Conservation (phyloP, 2,113 vertebrate species). For the Caracal caracal region DNA sequence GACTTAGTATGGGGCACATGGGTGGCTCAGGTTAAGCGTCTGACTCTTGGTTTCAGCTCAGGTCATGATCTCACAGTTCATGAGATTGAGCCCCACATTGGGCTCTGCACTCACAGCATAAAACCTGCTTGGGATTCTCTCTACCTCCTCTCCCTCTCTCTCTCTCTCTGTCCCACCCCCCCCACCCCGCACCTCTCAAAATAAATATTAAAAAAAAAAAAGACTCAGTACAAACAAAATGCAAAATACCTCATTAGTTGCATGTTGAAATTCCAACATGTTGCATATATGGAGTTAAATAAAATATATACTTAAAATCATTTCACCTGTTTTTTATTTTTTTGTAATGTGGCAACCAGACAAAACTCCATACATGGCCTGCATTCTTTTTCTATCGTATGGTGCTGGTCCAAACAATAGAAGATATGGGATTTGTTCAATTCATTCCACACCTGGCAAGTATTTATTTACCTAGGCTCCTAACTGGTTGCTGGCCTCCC, state of each 20-base stretch:
- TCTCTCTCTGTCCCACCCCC: no score
- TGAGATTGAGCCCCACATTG: no score
- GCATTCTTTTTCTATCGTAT: not conserved
- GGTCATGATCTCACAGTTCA: no score
- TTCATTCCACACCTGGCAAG: not conserved
- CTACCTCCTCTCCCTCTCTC: no score
- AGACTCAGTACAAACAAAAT: not conserved
- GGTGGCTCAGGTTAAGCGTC: no score
- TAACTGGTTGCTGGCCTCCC: accelerated
- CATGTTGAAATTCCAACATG: not conserved
- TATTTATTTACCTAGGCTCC: not conserved
- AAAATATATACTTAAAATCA: not conserved
- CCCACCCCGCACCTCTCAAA: no score
- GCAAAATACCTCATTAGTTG: not conserved
- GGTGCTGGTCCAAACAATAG: no score
- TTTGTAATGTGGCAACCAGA: not conserved
- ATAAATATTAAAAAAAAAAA: no score
- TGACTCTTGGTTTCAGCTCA: no score
- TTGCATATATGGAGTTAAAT: not conserved
- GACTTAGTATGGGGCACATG: not conserved
- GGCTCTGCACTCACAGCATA: no score
- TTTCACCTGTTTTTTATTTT: not conserved
- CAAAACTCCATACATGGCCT: not conserved
- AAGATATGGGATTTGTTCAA: not conserved
- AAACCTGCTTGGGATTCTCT: no score